Evolutionary conservation across 2,113 vertebrate genomes (phyloP).

Genomic region (Seriola rivoliana): DNA sequence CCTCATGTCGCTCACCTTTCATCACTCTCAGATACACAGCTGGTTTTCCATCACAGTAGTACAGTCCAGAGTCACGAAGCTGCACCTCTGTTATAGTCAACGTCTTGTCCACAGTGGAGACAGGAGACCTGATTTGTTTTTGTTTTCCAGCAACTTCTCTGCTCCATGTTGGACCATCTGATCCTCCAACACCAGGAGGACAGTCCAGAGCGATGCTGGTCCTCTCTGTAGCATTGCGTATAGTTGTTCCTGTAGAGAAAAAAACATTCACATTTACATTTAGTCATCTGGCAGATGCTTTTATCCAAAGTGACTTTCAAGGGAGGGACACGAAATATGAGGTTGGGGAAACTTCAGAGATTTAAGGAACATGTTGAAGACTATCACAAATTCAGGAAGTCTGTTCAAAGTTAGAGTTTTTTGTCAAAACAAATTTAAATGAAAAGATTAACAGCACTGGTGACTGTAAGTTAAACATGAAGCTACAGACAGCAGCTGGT

Average conservation of each 20-base stretch:
- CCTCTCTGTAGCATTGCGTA: no score
- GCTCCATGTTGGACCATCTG: not conserved
- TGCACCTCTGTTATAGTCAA: not conserved
- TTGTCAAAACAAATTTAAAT: no score
- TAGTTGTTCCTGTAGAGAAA: not conserved
- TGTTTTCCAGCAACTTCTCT: not conserved
- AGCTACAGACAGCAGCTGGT: no score
- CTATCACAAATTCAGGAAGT: no score
- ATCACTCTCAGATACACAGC: slow-evolving; percentile 22
- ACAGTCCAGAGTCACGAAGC: slow-evolving; percentile 21
- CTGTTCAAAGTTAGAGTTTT: no score
- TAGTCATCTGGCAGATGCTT: no score
- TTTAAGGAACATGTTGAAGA: no score
- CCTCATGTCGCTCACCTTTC: not conserved
- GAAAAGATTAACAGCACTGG: no score
- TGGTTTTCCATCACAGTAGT: slow-evolving; percentile 19
- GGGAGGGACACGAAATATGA: no score
- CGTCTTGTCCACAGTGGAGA: accelerated
- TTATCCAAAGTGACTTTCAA: no score
- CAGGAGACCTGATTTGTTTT: not conserved
- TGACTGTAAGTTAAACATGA: no score
- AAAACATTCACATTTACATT: not conserved
- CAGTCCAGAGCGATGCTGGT: not conserved
- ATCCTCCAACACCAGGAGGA: not conserved
- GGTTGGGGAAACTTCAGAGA: no score